Evolutionary conservation across 1,140 invertebrate species (phyloP), one percentile per base, ranked within the genome.

Genomic region (Tetramorium parvispinum): DNA sequence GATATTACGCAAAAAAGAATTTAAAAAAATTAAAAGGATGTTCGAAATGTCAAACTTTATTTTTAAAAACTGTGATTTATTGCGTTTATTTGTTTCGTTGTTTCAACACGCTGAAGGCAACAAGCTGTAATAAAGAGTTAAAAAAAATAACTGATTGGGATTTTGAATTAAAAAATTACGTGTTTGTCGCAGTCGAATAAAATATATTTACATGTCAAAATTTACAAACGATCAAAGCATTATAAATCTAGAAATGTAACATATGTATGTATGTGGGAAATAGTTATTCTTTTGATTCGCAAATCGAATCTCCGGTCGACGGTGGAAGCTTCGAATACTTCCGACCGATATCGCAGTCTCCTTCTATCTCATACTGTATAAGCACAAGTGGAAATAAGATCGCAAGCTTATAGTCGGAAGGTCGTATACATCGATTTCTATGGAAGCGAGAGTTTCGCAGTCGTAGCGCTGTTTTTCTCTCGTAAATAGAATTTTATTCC

Each of bases 351-450:
- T 70, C 49, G 46, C 32, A 43, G 21, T 81, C 16, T 18, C 21
- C 46, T 11, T 16, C 46, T 53, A 68, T 81, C 49, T 81, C 21
- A 11, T 27, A 16, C 40, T 43, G 55, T 55, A 71, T 55, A 81
- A 43, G 49, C 37, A 71, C 63, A 70, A 40, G 21, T 71, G 65
- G 71, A 81, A 81, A 43, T 43, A 81, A 71, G 63, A 81, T 70
- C 37, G 49, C 10, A 8, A 81, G 21, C 32, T 68, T 16, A 79
- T 13, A 53, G 49, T 55, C 21, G 46, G n/a, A 81, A 81, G 10
- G 51, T 70, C 21, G 77, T 55, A 53, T 18, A 68, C 40, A 70
- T 81, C 21, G 32, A 68, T 79, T 53, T 18, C 46, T 27, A 27
- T 37, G 46, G n/a, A 65, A 68, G 75, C 37, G 55, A 77, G 53